These are phyloP conservation scores for Hydropsyche tenuis DNA, from an alignment of 1,140 invertebrate species.

Conservation along the genomic window DNA sequence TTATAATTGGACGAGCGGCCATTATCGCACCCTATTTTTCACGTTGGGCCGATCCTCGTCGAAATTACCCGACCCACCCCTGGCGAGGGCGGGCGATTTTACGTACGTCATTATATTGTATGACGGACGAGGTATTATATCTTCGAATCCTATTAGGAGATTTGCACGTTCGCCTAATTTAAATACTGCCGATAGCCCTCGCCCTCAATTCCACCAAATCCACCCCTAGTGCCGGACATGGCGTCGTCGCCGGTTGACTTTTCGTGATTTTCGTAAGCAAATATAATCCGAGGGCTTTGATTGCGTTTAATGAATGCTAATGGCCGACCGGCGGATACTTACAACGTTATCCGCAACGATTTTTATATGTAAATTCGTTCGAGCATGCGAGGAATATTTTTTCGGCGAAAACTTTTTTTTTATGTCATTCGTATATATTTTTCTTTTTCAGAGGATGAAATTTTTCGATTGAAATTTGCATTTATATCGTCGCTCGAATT, in stretches of 20 bases:
- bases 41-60: slow-evolving; percentile 45
- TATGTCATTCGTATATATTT: background rate
- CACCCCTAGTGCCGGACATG: slow-evolving; percentile 48
- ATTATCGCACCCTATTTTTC: slow-evolving; percentile 51
- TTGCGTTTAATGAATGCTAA: slow-evolving; percentile 41
- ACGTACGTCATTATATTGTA: background rate
- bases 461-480: no score
- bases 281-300: slow-evolving; percentile 38
- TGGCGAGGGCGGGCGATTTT: background rate
- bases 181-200: slow-evolving; percentile 39
- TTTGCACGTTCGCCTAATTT: slow-evolving; percentile 51
- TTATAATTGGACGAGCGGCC: slow-evolving; percentile 50
- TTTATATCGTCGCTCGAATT: no score
- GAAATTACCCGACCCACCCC: slow-evolving; percentile 44
- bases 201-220: no score
- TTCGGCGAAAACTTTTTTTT: slow-evolving; percentile 1
- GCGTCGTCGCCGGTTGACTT: slow-evolving; percentile 45
- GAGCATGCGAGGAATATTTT: slow-evolving; percentile 32
- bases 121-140: slow-evolving; percentile 50
- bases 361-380: slow-evolving; percentile 35
- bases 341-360: slow-evolving; percentile 19
- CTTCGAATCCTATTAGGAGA: slow-evolving; percentile 51
- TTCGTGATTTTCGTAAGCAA: slow-evolving; percentile 49
- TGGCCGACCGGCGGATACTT: slow-evolving; percentile 25
- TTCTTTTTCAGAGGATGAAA: no score